A percentile compares a stretch with the other conserved stretches of the same genome.
Conservation (phyloP, 2,888 invertebrate genomes). For the Calephelis perditalis region DNA sequence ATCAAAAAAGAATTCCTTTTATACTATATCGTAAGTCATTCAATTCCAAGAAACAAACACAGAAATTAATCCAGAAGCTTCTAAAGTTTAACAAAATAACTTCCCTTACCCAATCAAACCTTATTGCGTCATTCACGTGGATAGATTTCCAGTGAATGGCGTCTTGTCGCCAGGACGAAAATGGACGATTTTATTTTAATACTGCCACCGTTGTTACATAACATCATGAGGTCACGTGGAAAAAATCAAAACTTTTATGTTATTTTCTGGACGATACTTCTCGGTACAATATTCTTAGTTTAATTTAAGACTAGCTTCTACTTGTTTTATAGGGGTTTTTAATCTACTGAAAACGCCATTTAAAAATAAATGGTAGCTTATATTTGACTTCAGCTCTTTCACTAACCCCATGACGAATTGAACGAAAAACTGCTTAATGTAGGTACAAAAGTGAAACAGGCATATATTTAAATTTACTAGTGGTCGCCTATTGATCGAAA, state of each 20-base stretch:
- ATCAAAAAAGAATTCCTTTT: background rate
- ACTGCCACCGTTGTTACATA: background rate
- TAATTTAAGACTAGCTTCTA: too few species aligned
- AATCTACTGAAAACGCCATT: too few species aligned
- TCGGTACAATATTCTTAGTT: too few species aligned
- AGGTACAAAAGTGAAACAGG: too few species aligned
- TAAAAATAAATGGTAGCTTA: too few species aligned
- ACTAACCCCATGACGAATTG: too few species aligned
- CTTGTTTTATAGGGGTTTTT: too few species aligned
- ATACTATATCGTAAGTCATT: slow-evolving; percentile 1
- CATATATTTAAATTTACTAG: too few species aligned
- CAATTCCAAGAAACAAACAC: slow-evolving; percentile 15
- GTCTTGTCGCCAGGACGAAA: background rate
- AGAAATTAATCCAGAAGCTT: slow-evolving; percentile 32
- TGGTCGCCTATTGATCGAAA: too few species aligned
- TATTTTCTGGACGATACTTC: background rate
- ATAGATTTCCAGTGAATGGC: background rate
- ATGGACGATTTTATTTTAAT: background rate
- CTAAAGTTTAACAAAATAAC: slow-evolving; percentile 32
- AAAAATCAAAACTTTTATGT: background rate
- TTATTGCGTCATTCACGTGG: slow-evolving; percentile 35
- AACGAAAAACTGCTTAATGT: too few species aligned
- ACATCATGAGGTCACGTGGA: slow-evolving; percentile 1
- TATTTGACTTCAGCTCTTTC: too few species aligned
- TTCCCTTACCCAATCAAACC: slow-evolving; percentile 34